phyloP scores from a whole-genome alignment of 2,113 vertebrate genomes.

The Heloderma charlesbogerti region DNA sequence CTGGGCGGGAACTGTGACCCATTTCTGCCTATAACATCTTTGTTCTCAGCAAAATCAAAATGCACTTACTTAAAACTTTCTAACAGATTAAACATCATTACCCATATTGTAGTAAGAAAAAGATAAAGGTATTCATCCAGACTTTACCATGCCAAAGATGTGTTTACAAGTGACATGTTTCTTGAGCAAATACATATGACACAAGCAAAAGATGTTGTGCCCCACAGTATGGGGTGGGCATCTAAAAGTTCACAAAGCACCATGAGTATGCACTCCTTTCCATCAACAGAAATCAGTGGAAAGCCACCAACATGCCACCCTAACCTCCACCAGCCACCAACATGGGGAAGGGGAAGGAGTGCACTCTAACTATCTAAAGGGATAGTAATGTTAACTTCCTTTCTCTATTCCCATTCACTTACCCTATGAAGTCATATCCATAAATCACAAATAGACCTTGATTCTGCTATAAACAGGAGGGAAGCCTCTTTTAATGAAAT shows the following conservation, averaged over 20 bases:
- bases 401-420: constrained; percentile 46
- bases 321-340: not conserved
- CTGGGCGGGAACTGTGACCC: not conserved
- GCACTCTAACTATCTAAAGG: not conserved
- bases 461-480: constrained; percentile 53
- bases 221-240: too few relatives aligned
- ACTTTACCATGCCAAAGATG: not conserved
- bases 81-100: not conserved
- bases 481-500: constrained; percentile 60
- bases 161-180: not conserved
- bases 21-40: not conserved
- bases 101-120: not conserved
- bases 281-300: not conserved
- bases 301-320: not conserved
- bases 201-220: not conserved
- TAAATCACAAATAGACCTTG: constrained; percentile 61
- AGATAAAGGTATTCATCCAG: not conserved
- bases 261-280: not conserved
- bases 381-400: not conserved
- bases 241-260: not conserved
- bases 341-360: not conserved
- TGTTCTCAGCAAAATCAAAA: not conserved
- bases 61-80: not conserved
- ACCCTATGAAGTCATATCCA: constrained; percentile 52
- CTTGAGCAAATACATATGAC: not conserved